Conservation (phyloP, 1,140 invertebrate genomes). For the Tachypleus tridentatus region DNA sequence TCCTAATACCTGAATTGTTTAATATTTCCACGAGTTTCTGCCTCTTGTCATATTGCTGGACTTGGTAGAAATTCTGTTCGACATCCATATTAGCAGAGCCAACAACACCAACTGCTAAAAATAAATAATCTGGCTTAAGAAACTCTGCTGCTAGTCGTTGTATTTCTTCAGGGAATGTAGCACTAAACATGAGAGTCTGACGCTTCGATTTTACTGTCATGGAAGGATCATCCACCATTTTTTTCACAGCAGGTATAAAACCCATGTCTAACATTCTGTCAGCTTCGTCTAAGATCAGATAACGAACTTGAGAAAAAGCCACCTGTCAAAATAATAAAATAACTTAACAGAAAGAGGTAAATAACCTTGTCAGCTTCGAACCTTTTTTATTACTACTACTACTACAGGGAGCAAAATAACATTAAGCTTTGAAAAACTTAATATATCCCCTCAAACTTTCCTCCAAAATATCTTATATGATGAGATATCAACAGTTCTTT, state of each 20-base stretch:
- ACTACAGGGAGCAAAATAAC: too few relatives aligned
- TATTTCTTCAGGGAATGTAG: slow-evolving; percentile 42
- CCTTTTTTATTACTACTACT: too few relatives aligned
- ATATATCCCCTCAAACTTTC: too few relatives aligned
- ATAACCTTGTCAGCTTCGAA: too few relatives aligned
- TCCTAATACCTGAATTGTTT: not conserved
- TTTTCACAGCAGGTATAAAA: slow-evolving; percentile 39
- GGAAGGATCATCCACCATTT: slow-evolving; percentile 33
- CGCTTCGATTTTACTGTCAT: slow-evolving; percentile 47
- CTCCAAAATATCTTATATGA: too few relatives aligned
- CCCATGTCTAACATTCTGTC: slow-evolving; percentile 47
- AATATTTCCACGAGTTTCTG: slow-evolving; percentile 56
- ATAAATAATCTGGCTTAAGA: slow-evolving; percentile 55
- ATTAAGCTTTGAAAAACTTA: too few relatives aligned
- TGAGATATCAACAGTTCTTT: too few relatives aligned
- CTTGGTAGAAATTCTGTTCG: slow-evolving; percentile 63
- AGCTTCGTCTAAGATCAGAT: slow-evolving; percentile 42
- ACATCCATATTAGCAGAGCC: slow-evolving; percentile 86
- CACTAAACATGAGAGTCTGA: slow-evolving; percentile 37
- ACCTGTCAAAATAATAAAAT: slow-evolving; percentile 5
- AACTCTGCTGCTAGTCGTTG: slow-evolving; percentile 38
- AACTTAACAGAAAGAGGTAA: too few relatives aligned
- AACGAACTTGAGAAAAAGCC: slow-evolving; percentile 39
- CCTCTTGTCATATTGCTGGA: slow-evolving; percentile 57
- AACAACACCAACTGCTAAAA: slow-evolving; percentile 70